These are phyloP conservation scores for Lasioglossum marginatum DNA, from an alignment of 2,888 invertebrate genomes.

Conservation along the genomic window DNA sequence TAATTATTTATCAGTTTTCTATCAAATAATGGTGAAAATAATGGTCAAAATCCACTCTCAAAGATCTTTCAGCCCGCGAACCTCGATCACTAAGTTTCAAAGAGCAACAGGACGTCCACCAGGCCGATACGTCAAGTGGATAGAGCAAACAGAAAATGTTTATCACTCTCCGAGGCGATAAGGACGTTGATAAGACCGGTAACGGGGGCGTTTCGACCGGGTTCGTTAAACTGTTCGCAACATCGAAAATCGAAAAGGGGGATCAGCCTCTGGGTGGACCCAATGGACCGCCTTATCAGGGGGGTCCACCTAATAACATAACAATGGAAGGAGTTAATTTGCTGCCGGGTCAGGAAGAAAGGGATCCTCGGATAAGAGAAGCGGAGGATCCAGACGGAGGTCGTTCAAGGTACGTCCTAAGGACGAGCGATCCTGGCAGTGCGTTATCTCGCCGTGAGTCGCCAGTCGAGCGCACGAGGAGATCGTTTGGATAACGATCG, in stretches of 20 bases:
- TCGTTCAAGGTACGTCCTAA: slow-evolving; percentile 50
- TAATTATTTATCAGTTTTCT: too few species aligned
- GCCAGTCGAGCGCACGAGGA: slow-evolving; percentile 54
- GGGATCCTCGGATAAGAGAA: slow-evolving; percentile 41
- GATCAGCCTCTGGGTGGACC: background rate
- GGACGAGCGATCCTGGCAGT: slow-evolving; percentile 54
- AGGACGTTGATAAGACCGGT: background rate
- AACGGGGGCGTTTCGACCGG: background rate
- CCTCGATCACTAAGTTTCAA: background rate
- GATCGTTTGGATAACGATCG: slow-evolving; percentile 75
- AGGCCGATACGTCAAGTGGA: background rate
- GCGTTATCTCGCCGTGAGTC: slow-evolving; percentile 59
- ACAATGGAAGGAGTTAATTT: slow-evolving; percentile 70
- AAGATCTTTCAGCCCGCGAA: too few species aligned
- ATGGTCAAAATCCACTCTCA: too few species aligned
- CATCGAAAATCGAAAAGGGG: background rate
- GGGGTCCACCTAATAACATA: slow-evolving; percentile 55
- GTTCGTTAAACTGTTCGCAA: background rate
- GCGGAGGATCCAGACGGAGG: slow-evolving; percentile 50
- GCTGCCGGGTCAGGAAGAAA: slow-evolving; percentile 52
- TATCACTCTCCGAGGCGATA: background rate
- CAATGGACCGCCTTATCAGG: slow-evolving; percentile 18
- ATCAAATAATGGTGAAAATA: too few species aligned
- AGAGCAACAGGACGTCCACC: background rate
- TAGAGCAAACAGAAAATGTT: background rate